Evolutionary conservation across 2,113 vertebrate genomes (phyloP).

Genomic region (Seriola aureovittata): DNA sequence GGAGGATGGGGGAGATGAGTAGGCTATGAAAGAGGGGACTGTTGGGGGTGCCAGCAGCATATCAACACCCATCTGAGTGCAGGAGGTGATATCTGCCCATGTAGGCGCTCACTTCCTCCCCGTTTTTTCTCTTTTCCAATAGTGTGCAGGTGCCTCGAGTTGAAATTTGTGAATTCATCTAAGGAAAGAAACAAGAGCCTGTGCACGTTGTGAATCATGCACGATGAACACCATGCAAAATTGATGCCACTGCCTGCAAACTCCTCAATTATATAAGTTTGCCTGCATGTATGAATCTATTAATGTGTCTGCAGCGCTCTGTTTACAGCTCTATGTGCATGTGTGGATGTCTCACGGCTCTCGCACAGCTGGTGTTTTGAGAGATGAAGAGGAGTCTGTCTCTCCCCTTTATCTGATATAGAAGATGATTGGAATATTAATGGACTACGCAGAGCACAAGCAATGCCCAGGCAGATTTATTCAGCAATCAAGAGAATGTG

Average conservation of each 20-base stretch:
- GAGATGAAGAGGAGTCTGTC: constrained; percentile 81
- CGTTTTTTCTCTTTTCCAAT: constrained; percentile 15
- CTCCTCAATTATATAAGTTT: constrained; percentile 79
- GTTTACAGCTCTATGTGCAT: constrained; percentile 71
- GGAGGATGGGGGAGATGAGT: constrained; percentile 59
- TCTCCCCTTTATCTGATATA: constrained; percentile 72
- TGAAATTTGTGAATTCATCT: constrained; percentile 40
- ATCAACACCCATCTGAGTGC: constrained; percentile 73
- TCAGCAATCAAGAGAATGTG: constrained; percentile 58
- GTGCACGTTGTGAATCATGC: constrained; percentile 69
- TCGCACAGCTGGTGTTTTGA: constrained; percentile 79
- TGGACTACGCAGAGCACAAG: constrained; percentile 60
- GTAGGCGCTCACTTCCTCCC: constrained; percentile 52
- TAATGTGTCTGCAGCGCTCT: constrained; percentile 64
- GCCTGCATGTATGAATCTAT: constrained; percentile 64
- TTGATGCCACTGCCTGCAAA: constrained; percentile 70
- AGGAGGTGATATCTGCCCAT: constrained; percentile 65
- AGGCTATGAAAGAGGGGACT: constrained; percentile 69
- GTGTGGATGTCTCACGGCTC: constrained; percentile 70
- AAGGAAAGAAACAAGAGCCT: constrained; percentile 48
- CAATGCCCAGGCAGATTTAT: constrained; percentile 67
- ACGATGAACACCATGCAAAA: constrained; percentile 72
- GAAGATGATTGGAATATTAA: constrained; percentile 82
- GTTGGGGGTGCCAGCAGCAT: constrained; percentile 65
- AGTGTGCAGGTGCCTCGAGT: constrained; percentile 36